Evolutionary conservation across 2,797 vertebrate genomes (phyloP).

Genomic region (Harpagifer antarcticus): DNA sequence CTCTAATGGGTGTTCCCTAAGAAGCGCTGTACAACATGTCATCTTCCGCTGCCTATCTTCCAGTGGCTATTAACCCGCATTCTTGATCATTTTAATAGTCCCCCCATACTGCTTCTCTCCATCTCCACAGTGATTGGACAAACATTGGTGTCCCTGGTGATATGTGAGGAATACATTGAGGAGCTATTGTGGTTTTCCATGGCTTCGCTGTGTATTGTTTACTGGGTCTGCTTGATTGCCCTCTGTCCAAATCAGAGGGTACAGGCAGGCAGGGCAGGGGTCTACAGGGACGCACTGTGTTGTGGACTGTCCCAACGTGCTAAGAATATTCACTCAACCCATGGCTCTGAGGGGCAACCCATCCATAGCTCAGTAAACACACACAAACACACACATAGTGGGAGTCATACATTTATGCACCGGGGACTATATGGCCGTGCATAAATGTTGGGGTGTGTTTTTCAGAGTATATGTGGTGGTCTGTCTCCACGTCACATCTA

Average conservation of each 20-base stretch:
- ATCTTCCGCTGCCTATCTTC: conserved; percentile 62
- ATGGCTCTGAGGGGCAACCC: conserved; percentile 69
- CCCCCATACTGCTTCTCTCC: conserved; percentile 61
- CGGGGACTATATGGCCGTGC: conserved; percentile 67
- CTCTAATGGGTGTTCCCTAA: conserved; percentile 62
- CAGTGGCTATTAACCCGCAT: conserved; percentile 72
- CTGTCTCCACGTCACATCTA: conserved; percentile 79
- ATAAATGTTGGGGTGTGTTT: conserved; percentile 64
- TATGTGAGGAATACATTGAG: conserved; percentile 73
- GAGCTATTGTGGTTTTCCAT: conserved; percentile 77
- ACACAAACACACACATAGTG: conserved; percentile 58
- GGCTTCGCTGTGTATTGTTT: conserved; percentile 78
- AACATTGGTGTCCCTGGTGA: conserved; percentile 75
- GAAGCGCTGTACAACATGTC: conserved; percentile 64
- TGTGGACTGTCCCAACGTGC: conserved; percentile 81
- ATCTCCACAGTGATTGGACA: conserved; percentile 67
- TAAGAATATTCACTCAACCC: conserved; percentile 79
- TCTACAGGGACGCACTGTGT: conserved; percentile 76
- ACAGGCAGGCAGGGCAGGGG: conserved; percentile 75
- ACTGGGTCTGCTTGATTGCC: conserved; percentile 82
- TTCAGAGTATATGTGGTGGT: conserved; percentile 50
- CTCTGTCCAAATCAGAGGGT: conserved; percentile 82
- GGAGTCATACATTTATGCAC: conserved; percentile 67
- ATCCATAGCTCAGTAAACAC: conserved; percentile 77
- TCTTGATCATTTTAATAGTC: conserved; percentile 78